Evolutionary conservation across 2,797 vertebrate species (phyloP).

Genomic region (Rhinophrynus dorsalis): DNA sequence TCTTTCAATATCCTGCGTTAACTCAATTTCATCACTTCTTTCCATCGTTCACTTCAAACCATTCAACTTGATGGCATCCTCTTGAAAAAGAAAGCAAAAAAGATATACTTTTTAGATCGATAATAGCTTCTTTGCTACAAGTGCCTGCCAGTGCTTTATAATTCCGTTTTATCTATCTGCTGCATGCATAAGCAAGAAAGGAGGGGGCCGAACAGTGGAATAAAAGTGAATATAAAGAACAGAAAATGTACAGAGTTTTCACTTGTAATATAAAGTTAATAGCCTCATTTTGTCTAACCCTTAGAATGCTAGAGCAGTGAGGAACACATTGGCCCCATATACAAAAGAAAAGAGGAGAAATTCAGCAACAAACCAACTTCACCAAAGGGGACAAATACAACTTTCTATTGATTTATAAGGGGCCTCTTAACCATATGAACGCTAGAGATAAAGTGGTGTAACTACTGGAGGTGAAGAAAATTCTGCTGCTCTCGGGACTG

Average conservation of each 20-base stretch:
- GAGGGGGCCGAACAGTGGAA: constrained; percentile 12
- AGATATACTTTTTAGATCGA: constrained; percentile 47
- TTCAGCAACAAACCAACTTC: no score
- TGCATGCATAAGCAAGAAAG: constrained; percentile 40
- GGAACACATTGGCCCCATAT: no score
- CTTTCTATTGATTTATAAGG: no score
- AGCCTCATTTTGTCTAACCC: no score
- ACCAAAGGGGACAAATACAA: no score
- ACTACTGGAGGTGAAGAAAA: no score
- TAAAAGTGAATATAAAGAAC: constrained; percentile 3
- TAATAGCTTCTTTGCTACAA: constrained; percentile 45
- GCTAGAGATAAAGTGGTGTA: no score
- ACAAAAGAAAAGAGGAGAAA: no score
- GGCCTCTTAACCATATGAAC: no score
- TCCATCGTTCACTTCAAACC: constrained; percentile 43
- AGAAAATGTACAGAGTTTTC: not conserved
- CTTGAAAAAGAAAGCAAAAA: constrained; percentile 30
- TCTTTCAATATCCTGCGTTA: not conserved
- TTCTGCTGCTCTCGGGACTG: no score
- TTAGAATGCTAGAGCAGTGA: no score
- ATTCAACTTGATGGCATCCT: constrained; percentile 42
- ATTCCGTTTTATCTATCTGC: constrained; percentile 46
- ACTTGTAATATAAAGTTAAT: no score
- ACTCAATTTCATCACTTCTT: constrained; percentile 11
- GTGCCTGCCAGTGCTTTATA: constrained; percentile 43